Evolutionary conservation across 2,888 invertebrate species (phyloP), one percentile per base, ranked within the genome.

Genomic region (Apantesis nais): DNA sequence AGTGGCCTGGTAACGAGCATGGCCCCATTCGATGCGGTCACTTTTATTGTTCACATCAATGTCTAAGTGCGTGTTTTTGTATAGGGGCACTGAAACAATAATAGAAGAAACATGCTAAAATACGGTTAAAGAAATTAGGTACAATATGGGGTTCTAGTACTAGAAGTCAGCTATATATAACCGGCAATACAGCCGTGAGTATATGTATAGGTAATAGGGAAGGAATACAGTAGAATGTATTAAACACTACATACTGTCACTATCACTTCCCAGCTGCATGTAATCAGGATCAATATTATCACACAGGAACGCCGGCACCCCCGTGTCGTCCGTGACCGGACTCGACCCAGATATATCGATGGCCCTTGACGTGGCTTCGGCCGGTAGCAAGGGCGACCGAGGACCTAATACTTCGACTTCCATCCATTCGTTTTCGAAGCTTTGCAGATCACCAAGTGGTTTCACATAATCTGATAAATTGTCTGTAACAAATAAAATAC

Each of bases 21-120:
- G 98, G 4, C 99, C 99, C 99, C 99, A 99, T 92, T 99, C 99
- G 73, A 97, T 97, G 62, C 99, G 96, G 87, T 98, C 98, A 87
- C 98, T 98, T 88, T 97, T 98, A 86, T 96, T 97, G 82, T 96
- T 97, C 22, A 97, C 96, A 86, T 98, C 98, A 61, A 98, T 97
- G 87, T 99, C 98, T 79, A 99, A 91, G 88, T 98, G 97, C 11
- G 98, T 97, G 86, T 97, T 97, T 86, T 98, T 98, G 90, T 98
- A 98, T 61, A 96, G 88, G 0, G 88, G 86, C 80, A 88, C 86
- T 87, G 77, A 0, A 73, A 66, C 29, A 55, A 66, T 1, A 25
- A 29, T 29, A 29, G 9, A 14, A 48, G 22, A 25, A n/a, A 25
- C 11, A 25, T 55, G 52, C 22, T 48, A 7, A 52, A 52, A 52